A percentile compares a stretch with the other conserved stretches of the same genome.
phyloP scores from a whole-genome alignment of 2,797 vertebrate species.

The Hydrophis major region DNA sequence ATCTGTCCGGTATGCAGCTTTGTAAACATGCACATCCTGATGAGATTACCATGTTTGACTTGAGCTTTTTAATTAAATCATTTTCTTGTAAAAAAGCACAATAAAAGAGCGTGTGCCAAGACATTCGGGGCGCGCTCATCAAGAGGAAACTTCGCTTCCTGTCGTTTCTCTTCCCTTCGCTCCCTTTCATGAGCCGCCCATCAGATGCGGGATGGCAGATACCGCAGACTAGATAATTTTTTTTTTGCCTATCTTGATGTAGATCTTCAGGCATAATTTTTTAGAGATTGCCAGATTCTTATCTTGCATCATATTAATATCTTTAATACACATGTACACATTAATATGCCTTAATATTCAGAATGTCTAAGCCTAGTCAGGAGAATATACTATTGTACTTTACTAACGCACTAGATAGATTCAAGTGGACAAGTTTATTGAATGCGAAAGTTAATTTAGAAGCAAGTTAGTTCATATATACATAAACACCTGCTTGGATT shows the following conservation, averaged over 20 bases:
- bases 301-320: neutral
- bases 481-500: neutral
- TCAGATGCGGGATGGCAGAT: too few relatives aligned
- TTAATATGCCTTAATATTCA: neutral
- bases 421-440: neutral
- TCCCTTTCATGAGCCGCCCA: too few relatives aligned
- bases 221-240: too few relatives aligned
- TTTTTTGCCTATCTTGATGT: neutral
- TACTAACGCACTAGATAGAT: neutral
- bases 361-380: neutral
- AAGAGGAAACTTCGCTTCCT: too few relatives aligned
- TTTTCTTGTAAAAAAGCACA: too few relatives aligned
- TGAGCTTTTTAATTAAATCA: too few relatives aligned
- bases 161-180: too few relatives aligned
- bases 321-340: neutral
- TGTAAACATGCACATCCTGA: too few relatives aligned
- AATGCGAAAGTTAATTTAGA: neutral
- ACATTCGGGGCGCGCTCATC: too few relatives aligned
- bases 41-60: too few relatives aligned
- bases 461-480: neutral
- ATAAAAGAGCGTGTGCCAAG: too few relatives aligned
- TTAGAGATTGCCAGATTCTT: neutral
- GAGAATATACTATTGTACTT: neutral
- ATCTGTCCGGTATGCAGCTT: too few relatives aligned
- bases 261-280: neutral